phyloP scores from a whole-genome alignment of 1,140 invertebrate species.

The Spodoptera litura region DNA sequence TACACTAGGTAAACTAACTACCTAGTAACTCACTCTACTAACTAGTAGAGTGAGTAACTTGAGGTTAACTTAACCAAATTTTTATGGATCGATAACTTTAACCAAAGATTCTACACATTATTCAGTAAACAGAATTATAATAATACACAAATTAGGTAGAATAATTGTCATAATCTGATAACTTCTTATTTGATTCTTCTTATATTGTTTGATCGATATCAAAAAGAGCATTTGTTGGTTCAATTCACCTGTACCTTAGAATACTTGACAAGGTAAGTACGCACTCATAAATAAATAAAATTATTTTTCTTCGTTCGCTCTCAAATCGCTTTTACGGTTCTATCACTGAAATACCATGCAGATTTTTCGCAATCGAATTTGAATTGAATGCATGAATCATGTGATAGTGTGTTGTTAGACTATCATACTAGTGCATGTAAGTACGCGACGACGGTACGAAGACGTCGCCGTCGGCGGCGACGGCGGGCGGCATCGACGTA shows the following conservation, averaged over 20 bases:
- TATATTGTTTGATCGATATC: slow-evolving; percentile 19
- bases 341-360: not conserved
- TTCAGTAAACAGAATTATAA: no score
- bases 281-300: not conserved
- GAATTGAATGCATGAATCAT: slow-evolving; percentile 45
- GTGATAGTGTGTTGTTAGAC: slow-evolving; percentile 9
- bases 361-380: not conserved
- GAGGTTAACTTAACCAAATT: no score
- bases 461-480: slow-evolving; percentile 54
- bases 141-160: not conserved
- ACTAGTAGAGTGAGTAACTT: no score
- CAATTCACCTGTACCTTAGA: not conserved
- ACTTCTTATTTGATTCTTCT: not conserved
- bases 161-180: not conserved
- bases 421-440: slow-evolving; percentile 51
- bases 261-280: not conserved
- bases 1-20: no score
- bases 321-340: not conserved
- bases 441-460: slow-evolving; percentile 46
- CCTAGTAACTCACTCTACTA: no score
- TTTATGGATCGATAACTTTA: no score
- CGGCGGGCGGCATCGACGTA: slow-evolving; percentile 69
- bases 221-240: not conserved
- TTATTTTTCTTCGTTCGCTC: not conserved
- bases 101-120: no score